Percentiles rank a stretch among this genome's conserved stretches.
Evolutionary conservation across 2,113 vertebrate genomes (phyloP).

Genomic region (Ammodramus savannarum): DNA sequence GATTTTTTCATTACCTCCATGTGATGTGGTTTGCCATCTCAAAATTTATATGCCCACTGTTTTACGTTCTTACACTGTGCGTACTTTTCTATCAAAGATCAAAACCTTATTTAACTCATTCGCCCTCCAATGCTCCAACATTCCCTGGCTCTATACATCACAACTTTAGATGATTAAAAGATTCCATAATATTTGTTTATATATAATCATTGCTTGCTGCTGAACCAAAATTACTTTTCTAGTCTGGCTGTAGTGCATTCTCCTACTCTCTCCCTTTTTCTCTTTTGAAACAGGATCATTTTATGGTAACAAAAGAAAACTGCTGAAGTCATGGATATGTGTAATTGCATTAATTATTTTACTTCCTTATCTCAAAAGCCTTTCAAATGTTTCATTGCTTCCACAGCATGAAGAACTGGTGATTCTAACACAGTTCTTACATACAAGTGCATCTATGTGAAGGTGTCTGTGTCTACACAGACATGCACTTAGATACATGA

Average conservation of each 20-base stretch:
- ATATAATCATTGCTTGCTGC: neutral
- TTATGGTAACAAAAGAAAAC: conserved; percentile 23
- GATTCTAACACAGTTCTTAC: neutral
- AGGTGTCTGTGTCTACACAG: neutral
- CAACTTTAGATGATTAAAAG: neutral
- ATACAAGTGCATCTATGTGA: accelerated
- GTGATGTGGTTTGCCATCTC: neutral
- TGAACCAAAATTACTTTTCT: neutral
- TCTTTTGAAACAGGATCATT: neutral
- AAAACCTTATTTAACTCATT: neutral
- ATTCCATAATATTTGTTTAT: neutral
- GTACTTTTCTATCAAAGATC: neutral
- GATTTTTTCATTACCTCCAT: neutral
- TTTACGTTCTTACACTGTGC: neutral
- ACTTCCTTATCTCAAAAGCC: neutral
- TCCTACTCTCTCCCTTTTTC: neutral
- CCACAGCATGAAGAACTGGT: neutral
- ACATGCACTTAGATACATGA: neutral
- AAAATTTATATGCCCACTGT: neutral
- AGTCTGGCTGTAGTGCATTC: neutral
- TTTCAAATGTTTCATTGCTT: neutral
- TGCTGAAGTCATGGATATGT: neutral
- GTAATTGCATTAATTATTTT: conserved; percentile 5
- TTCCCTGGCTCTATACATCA: neutral
- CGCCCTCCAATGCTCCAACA: accelerated